Evolutionary conservation across 2,797 vertebrate genomes (phyloP), one percentile per base, ranked within the genome.

Genomic region (Malurus splendens): DNA sequence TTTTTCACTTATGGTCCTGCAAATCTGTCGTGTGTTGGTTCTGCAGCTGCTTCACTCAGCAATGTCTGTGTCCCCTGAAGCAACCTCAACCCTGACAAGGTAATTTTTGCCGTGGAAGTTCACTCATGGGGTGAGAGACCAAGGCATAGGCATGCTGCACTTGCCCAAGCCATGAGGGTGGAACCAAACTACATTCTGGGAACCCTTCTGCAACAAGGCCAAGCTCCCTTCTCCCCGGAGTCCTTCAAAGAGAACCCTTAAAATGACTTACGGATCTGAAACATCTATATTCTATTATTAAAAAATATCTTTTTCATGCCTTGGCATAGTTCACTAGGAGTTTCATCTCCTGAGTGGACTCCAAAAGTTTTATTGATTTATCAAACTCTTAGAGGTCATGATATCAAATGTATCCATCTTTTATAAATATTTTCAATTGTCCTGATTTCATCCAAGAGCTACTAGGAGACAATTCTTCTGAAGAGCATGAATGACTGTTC

Each of bases 361-460:
- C 27, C 56, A 55, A 38, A 72, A 68, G 16, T 75, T 92, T 68
- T 72, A 72, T 55, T 83, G 65, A 89, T 73, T 91, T 78, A 42
- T 18, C 41, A 71, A 45, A 33, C 7, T 83, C 55, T 90, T 85
- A 36, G 1, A 89, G 55, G 73, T 85, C 36, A 41, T 66, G 18
- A 76, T 75, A 84, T 78, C 55, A 73, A 83, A 85, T 0, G 0
- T 38, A 81, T 27, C 14, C 12, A n/a, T 80, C 70, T 89, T 93
- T 75, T 39, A 75, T 42, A 89, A 84, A 72, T 65, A 81, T 89
- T 95, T 92, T 71, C 51, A 74, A 1, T 74, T 87, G 76, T 48
- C n/a, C 45, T 72, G 30, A 33, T 88, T 86, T 88, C 54, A 55
- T 77, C 39, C 60, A 27, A 77, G 8, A 79, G 59, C 33, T 87